phyloP scores from a whole-genome alignment of 2,797 vertebrate genomes.

The Pseudomugil gertrudae region DNA sequence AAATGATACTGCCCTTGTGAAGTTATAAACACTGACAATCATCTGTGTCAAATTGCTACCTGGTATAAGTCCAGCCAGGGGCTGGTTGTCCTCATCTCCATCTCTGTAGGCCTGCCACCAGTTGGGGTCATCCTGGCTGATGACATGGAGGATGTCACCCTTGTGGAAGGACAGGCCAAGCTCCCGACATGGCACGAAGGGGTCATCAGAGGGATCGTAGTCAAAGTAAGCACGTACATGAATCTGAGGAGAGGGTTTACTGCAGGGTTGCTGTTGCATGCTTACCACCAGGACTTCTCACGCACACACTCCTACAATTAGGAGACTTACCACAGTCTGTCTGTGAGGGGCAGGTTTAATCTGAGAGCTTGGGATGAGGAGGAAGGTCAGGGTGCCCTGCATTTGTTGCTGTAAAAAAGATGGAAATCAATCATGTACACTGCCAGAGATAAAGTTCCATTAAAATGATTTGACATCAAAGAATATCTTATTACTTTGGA shows the following conservation, averaged over 20 bases:
- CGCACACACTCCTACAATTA: slow-evolving; percentile 13
- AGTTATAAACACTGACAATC: slow-evolving; percentile 23
- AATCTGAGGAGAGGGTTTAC: slow-evolving; percentile 81
- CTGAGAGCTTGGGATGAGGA: slow-evolving; percentile 93
- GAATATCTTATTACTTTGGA: not conserved
- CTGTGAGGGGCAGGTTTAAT: slow-evolving; percentile 86
- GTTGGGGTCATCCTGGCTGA: slow-evolving; percentile 97
- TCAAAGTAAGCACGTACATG: slow-evolving; percentile 97
- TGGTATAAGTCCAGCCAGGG: slow-evolving; percentile 94
- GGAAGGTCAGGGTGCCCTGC: slow-evolving; percentile 94
- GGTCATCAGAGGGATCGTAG: slow-evolving; percentile 97
- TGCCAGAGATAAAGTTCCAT: slow-evolving; percentile 14
- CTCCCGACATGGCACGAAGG: slow-evolving; percentile 96
- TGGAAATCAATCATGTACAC: slow-evolving; percentile 31
- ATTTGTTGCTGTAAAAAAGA: slow-evolving; percentile 88
- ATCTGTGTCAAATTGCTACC: slow-evolving; percentile 77
- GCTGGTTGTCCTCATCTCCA: slow-evolving; percentile 97
- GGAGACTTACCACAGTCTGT: slow-evolving; percentile 92
- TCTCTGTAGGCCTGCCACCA: slow-evolving; percentile 99
- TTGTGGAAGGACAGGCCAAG: slow-evolving; percentile 97
- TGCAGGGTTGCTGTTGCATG: slow-evolving; percentile 19
- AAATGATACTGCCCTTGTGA: not conserved
- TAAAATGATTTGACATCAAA: not conserved
- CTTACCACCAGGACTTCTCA: slow-evolving; percentile 28
- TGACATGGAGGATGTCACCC: slow-evolving; percentile 97